Base-by-base conservation (phyloP, 2,888 invertebrate species). In the Dascillus cervinus region DNA sequence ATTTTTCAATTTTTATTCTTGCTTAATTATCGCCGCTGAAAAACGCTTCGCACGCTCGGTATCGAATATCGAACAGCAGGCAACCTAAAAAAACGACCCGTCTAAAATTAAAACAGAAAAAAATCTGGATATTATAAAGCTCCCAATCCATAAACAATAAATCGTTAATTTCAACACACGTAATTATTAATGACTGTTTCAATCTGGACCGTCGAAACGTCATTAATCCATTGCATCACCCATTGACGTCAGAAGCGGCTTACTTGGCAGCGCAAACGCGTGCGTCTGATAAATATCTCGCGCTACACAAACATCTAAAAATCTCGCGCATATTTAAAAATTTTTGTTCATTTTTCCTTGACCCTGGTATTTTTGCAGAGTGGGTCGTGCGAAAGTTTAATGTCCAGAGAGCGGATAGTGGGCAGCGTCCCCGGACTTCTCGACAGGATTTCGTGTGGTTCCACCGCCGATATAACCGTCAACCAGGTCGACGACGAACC, bases 321-420 rank as follows among this genome's bases (percentile, higher is more conserved):
- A 6, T 17, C 17, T 4, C 17, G 4, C 8, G 17, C 17, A 17
- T 17, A 8, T 17, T 17, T 17, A 17, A 6, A 17, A 17, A 17
- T 17, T 17, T 17, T 8, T 17, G 4, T 17, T 17, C 8, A 8
- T 17, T 4, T 17, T 8, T 4, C 17, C 17, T 17, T 22, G 22
- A 22, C 22, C 5, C 15, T 14, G n/a, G 4, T 25, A 11, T 27
- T 23, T 39, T 71, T 73, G 2, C 68, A 86, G 85, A 80, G 77
- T 58, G 83, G 84, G 47, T 86, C 86, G 26, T 83, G 81, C 50
- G 86, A 86, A 55, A 84, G 82, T 21, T 57, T 79, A 28, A 69
- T 75, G 44, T 67, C 70, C 22, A 62, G 64, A 9, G 67, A 72
- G 28, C 73, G 73, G 11, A 71, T 74, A 40, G 66, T 62, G 8